Evolutionary conservation across 1,140 invertebrate genomes (phyloP), one percentile per base, ranked within the genome.

Genomic region (Drosophila nigrodunni): DNA sequence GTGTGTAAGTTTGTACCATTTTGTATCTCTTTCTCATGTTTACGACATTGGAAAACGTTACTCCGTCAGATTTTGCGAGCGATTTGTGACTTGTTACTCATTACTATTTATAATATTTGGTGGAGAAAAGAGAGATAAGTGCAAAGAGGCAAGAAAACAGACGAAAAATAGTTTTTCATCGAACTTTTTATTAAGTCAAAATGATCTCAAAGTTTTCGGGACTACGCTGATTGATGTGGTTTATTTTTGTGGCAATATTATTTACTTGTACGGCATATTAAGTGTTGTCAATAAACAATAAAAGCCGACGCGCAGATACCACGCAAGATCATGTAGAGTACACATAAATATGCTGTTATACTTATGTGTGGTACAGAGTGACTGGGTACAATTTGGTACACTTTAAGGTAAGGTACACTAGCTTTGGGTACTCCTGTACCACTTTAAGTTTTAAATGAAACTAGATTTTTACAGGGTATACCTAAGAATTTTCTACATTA

Each of bases 21-120:
- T 30, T 50, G 35, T 39, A 50, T 13, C 25, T 39, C 50, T 50
- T 62, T 15, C 50, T 39, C 37, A 37, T 15, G 52, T 39, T 49
- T 52, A 64, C 37, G 49, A 52, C 47, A 64, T 41, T 64, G 61
- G 49, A 35, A 54, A 64, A 43, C 11, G 25, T 30, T 64, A 64
- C 47, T 64, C 8, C 61, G 49, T 43, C 47, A 64, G 37, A 43
- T 5, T 43, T 43, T 11, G 46, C 60, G 34, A 46, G 25, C 43
- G 47, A 61, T 47, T 44, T 39, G 47, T 62, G 46, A 39, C 44
- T 47, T 58, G 37, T 58, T 58, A 43, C 46, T 49, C 60, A 62
- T 62, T 62, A 62, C 60, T 62, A 62, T 62, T 62, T 62, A 62
- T 62, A 62, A 62, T 58, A 43, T 52, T 25, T 34, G 34, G 50